A percentile compares a stretch with the other conserved stretches of the same genome.
phyloP scores from a whole-genome alignment of 1,140 invertebrate species.

The Lepeophtheirus salmonis region DNA sequence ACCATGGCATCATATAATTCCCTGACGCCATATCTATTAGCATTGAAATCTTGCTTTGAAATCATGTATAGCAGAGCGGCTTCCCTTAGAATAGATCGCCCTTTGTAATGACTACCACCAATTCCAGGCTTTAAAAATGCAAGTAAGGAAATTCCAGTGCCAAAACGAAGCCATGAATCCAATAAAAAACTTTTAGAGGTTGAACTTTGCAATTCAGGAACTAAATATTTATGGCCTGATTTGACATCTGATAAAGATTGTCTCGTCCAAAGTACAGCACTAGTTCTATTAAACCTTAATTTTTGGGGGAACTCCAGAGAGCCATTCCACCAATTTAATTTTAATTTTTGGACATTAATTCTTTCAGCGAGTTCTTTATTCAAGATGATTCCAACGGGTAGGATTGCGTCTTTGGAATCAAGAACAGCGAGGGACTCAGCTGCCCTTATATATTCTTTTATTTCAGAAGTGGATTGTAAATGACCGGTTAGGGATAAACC shows the following conservation, averaged over 20 bases:
- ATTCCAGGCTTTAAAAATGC: background rate
- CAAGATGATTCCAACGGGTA: background rate
- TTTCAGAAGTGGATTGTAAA: background rate
- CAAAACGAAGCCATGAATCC: background rate
- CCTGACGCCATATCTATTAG: background rate
- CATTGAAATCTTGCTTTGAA: background rate
- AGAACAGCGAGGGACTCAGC: background rate
- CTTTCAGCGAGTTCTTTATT: background rate
- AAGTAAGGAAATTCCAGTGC: background rate
- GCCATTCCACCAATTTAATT: background rate
- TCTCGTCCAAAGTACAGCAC: background rate
- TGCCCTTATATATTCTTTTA: background rate
- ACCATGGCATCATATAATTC: background rate
- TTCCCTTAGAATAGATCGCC: background rate
- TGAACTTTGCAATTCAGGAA: background rate
- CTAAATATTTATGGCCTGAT: background rate
- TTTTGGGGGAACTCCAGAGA: background rate
- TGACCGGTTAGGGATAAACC: background rate
- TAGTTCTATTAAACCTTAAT: background rate
- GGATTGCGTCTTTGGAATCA: background rate
- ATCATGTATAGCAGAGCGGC: background rate
- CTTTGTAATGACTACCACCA: background rate
- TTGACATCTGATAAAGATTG: background rate
- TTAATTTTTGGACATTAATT: background rate
- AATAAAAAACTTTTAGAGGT: background rate